Percentiles rank a stretch among this genome's conserved stretches.
Conservation (phyloP, 2,113 vertebrate genomes). For the Ploceus nigricollis region DNA sequence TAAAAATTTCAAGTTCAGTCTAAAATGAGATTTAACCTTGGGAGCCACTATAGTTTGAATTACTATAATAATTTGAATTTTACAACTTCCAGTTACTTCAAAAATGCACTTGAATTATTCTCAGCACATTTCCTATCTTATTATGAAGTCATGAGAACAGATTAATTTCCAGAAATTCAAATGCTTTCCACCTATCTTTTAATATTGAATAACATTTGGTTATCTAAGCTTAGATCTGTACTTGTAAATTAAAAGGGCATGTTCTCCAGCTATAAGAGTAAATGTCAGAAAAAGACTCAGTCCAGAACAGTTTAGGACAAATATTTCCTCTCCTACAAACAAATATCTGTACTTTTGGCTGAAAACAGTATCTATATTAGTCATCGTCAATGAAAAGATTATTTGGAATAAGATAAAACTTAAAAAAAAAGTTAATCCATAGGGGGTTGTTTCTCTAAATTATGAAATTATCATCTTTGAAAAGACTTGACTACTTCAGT, state of each 20-base stretch:
- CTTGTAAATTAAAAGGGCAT: background rate
- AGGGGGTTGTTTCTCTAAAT: background rate
- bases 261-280: background rate
- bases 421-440: background rate
- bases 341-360: background rate
- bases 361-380: background rate
- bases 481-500: background rate
- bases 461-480: background rate
- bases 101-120: constrained; percentile 7
- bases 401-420: background rate
- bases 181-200: background rate
- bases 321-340: background rate
- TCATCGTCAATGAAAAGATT: background rate
- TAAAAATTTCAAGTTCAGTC: background rate
- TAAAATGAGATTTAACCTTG: constrained; percentile 13
- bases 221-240: background rate
- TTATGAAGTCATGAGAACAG: constrained; percentile 13
- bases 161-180: constrained; percentile 31
- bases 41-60: background rate
- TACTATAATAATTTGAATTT: constrained; percentile 17
- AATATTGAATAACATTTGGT: background rate
- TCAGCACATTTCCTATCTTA: constrained; percentile 12
- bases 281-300: background rate
- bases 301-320: background rate
- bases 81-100: background rate